Evolutionary conservation across 1,140 invertebrate genomes (phyloP).

Genomic region (Apis florea): DNA sequence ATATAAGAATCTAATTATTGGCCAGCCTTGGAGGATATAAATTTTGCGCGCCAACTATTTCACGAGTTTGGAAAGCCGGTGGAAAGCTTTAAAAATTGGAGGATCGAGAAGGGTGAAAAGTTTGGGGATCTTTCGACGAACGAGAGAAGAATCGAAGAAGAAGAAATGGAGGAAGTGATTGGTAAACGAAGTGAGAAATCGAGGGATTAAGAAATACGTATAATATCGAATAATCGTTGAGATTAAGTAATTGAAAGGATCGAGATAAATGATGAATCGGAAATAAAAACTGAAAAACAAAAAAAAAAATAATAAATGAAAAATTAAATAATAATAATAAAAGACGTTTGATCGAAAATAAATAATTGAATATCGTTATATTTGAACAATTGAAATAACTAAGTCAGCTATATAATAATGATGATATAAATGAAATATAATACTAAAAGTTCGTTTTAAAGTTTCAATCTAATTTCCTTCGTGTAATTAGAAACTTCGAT

Average conservation of each 20-base stretch:
- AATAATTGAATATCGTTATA: neutral
- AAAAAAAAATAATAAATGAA: too few relatives aligned
- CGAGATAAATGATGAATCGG: neutral
- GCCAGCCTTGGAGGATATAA: neutral
- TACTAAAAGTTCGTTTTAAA: too few relatives aligned
- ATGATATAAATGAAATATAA: too few relatives aligned
- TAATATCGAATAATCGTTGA: neutral
- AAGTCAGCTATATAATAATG: too few relatives aligned
- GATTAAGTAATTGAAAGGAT: neutral
- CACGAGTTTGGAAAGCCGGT: neutral
- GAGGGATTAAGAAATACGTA: neutral
- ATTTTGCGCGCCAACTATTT: slow-evolving; percentile 33
- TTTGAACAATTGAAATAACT: neutral
- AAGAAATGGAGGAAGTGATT: neutral
- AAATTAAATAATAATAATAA: neutral
- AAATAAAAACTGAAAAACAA: neutral
- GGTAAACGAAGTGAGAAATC: slow-evolving; percentile 14
- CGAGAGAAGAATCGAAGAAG: neutral
- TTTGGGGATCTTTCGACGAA: neutral
- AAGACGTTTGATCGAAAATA: neutral
- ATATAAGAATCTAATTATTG: slow-evolving; percentile 49
- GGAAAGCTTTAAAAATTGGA: neutral
- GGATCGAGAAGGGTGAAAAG: neutral
- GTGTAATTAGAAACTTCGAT: too few relatives aligned
- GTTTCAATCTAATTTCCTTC: too few relatives aligned